These are phyloP conservation scores for Caradrina kadenii DNA, from an alignment of 2,888 invertebrate species.

Conservation along the genomic window DNA sequence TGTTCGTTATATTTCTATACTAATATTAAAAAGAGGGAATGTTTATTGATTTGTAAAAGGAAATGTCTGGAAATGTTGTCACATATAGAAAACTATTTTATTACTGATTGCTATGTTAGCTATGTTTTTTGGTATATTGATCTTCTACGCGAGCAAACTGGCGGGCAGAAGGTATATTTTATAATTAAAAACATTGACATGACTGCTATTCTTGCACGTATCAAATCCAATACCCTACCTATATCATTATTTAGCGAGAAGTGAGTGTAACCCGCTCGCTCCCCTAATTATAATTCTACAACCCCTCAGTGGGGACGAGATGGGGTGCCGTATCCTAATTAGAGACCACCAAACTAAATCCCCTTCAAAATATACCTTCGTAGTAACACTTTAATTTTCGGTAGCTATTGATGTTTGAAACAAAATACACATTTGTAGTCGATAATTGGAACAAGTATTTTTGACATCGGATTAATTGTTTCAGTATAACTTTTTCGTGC, in stretches of 20 bases:
- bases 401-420: slow-evolving; percentile 2
- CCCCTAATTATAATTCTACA: slow-evolving; percentile 53
- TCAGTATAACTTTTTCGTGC: background rate
- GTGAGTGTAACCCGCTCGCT: slow-evolving; percentile 38
- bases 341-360: slow-evolving; percentile 26
- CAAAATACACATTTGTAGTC: background rate
- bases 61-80: too few relatives aligned
- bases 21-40: too few relatives aligned
- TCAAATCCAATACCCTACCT: slow-evolving; percentile 11
- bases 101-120: too few relatives aligned
- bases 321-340: slow-evolving; percentile 53
- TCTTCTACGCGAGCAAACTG: too few relatives aligned
- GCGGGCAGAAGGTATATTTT: background rate
- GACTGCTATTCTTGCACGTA: slow-evolving; percentile 4
- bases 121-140: too few relatives aligned
- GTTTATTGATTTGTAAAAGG: too few relatives aligned
- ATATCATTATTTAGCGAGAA: slow-evolving; percentile 35
- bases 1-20: background rate
- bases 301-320: slow-evolving; percentile 23
- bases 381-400: slow-evolving; percentile 10
- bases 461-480: slow-evolving; percentile 21
- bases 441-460: background rate
- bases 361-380: slow-evolving; percentile 29
- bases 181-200: slow-evolving; percentile 21
- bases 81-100: too few relatives aligned